Evolutionary conservation across 2,113 vertebrate genomes (phyloP).

Genomic region (Kryptolebias marmoratus): DNA sequence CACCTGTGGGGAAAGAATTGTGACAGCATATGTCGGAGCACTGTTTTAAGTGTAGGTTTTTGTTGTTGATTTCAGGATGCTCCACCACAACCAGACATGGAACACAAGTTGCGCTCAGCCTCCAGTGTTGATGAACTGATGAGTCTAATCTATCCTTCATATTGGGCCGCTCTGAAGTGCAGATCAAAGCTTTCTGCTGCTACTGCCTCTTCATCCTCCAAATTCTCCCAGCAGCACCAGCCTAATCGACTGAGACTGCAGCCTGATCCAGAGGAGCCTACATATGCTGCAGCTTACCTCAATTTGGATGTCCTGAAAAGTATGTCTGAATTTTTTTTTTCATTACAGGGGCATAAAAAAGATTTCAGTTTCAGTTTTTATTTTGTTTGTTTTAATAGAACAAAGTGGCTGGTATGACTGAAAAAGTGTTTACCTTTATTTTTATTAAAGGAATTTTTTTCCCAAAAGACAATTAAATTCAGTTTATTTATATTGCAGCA

Average conservation of each 20-base stretch:
- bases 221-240: constrained; percentile 22
- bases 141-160: constrained; percentile 92
- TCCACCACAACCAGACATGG: constrained; percentile 84
- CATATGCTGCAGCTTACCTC: constrained; percentile 89
- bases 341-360: too few species aligned
- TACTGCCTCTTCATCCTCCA: constrained; percentile 64
- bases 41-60: too few species aligned
- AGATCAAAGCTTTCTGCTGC: constrained; percentile 81
- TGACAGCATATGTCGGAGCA: too few species aligned
- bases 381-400: too few species aligned
- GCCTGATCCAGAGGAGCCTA: constrained; percentile 79
- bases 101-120: constrained; percentile 89
- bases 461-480: too few species aligned
- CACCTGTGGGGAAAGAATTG: too few species aligned
- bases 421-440: too few species aligned
- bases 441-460: too few species aligned
- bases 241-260: constrained; percentile 16
- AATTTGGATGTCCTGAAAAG: constrained; percentile 94
- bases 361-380: too few species aligned
- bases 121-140: constrained; percentile 97
- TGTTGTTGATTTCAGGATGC: constrained; percentile 75
- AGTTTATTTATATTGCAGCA: too few species aligned
- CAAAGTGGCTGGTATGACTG: too few species aligned
- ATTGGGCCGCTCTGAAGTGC: constrained; percentile 94
- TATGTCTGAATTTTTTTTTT: constrained; percentile 72